Percentiles rank a stretch among this genome's conserved stretches.
Conservation (phyloP, 2,797 vertebrate genomes). For the Megalops cyprinoides region DNA sequence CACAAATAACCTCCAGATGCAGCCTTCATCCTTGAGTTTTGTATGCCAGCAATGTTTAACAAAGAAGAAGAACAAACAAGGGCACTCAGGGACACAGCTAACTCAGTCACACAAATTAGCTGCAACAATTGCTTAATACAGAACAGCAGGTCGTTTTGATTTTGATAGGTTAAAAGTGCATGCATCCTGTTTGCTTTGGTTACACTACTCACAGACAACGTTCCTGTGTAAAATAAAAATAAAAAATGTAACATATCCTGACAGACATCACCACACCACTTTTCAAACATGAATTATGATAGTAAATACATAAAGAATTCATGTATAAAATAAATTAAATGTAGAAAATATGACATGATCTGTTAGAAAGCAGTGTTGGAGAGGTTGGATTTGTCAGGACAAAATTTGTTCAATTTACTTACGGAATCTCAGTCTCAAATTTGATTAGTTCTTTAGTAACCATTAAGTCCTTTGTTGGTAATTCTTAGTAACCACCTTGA, state of each 20-base stretch:
- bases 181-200: conserved; percentile 33
- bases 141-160: conserved; percentile 1
- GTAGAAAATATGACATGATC: background rate
- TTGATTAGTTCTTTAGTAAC: too few relatives aligned
- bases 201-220: conserved; percentile 16
- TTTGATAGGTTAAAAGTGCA: conserved; percentile 28
- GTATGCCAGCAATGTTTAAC: background rate
- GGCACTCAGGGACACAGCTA: conserved; percentile 12
- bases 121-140: background rate
- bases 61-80: background rate
- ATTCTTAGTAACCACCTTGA: background rate
- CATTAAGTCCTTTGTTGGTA: too few relatives aligned
- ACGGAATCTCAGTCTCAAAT: conserved; percentile 13
- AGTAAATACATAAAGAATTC: conserved; percentile 16
- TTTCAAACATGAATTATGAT: conserved; percentile 19
- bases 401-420: conserved; percentile 4
- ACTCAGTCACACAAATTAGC: conserved; percentile 18
- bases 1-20: conserved; percentile 15
- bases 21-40: background rate
- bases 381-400: background rate
- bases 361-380: background rate
- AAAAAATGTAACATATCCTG: conserved; percentile 8
- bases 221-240: background rate
- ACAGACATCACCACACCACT: background rate
- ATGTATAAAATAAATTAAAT: conserved; percentile 25